A percentile compares a stretch with the other conserved stretches of the same genome.
Conservation (phyloP, 1,140 invertebrate genomes). For the Lordiphosa clarofinis region DNA sequence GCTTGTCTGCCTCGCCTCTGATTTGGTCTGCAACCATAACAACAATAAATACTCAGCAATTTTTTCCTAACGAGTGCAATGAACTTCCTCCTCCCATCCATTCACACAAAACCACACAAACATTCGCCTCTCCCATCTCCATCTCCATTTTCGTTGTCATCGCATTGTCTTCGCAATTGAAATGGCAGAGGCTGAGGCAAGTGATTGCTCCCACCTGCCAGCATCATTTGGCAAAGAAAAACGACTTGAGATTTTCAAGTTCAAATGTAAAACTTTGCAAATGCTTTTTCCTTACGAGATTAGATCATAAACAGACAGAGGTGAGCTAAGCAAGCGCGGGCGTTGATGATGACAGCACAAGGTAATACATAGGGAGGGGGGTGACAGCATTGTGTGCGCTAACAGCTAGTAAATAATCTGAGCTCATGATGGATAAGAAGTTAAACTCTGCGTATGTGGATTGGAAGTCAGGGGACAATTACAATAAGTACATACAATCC, state of each 20-base stretch:
- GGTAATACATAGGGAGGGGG: too few relatives aligned
- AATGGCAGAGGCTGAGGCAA: not conserved
- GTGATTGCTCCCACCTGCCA: slow-evolving; percentile 4
- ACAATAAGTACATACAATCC: too few relatives aligned
- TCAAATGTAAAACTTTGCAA: slow-evolving; percentile 31
- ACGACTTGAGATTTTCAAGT: slow-evolving; percentile 28
- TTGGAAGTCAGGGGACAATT: too few relatives aligned
- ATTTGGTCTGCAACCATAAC: slow-evolving; percentile 19
- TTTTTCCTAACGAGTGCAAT: slow-evolving; percentile 50
- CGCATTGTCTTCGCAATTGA: slow-evolving; percentile 20
- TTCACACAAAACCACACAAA: slow-evolving; percentile 20
- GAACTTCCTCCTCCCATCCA: slow-evolving; percentile 35
- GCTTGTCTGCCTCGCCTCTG: slow-evolving; percentile 3
- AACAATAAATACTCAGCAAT: slow-evolving; percentile 52
- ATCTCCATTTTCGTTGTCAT: slow-evolving; percentile 11
- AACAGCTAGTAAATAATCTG: too few relatives aligned
- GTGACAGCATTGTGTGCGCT: too few relatives aligned
- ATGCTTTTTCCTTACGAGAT: not conserved
- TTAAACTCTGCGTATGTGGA: too few relatives aligned
- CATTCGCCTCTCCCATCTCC: slow-evolving; percentile 2
- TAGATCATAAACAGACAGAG: too few relatives aligned
- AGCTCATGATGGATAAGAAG: too few relatives aligned
- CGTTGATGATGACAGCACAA: too few relatives aligned
- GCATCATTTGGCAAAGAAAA: slow-evolving; percentile 10
- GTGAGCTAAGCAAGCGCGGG: too few relatives aligned